A percentile compares a stretch with the other conserved stretches of the same genome.
These are phyloP conservation scores for Phoxinus dragarum DNA, from an alignment of 2,797 vertebrate genomes.

Conservation along the genomic window DNA sequence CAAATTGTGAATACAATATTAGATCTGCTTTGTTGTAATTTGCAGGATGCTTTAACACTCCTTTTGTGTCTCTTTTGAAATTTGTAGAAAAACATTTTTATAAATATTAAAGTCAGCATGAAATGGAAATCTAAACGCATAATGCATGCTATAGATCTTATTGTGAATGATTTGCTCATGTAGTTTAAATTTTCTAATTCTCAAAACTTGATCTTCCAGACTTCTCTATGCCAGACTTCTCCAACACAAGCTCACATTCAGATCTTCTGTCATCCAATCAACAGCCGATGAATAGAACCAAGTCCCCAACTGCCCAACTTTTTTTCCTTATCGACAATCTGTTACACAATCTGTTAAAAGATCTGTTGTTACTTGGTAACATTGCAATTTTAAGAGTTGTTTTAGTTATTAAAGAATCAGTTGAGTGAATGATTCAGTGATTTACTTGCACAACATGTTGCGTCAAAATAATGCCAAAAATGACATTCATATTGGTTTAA, in stretches of 20 bases:
- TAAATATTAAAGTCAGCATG: not conserved
- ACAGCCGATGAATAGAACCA: not conserved
- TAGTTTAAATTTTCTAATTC: not conserved
- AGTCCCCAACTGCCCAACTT: not conserved
- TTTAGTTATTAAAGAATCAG: not conserved
- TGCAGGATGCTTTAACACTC: not conserved
- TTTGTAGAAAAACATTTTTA: not conserved
- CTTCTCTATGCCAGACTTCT: not conserved
- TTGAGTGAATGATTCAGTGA: not conserved
- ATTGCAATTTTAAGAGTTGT: not conserved
- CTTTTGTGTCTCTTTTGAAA: not conserved
- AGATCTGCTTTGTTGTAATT: not conserved
- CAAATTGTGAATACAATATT: not conserved
- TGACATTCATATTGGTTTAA: not conserved
- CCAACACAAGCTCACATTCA: not conserved
- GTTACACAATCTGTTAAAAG: not conserved
- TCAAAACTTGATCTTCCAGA: not conserved
- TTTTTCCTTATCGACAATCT: not conserved
- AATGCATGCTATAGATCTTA: not conserved
- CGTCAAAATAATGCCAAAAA: not conserved
- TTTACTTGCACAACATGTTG: not conserved
- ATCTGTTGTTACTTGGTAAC: not conserved
- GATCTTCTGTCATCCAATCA: not conserved
- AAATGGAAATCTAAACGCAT: slow-evolving; percentile 2
- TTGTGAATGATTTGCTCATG: too few relatives aligned